Conservation (phyloP, 2,888 invertebrate species). For the Exephanes ischioxanthus region DNA sequence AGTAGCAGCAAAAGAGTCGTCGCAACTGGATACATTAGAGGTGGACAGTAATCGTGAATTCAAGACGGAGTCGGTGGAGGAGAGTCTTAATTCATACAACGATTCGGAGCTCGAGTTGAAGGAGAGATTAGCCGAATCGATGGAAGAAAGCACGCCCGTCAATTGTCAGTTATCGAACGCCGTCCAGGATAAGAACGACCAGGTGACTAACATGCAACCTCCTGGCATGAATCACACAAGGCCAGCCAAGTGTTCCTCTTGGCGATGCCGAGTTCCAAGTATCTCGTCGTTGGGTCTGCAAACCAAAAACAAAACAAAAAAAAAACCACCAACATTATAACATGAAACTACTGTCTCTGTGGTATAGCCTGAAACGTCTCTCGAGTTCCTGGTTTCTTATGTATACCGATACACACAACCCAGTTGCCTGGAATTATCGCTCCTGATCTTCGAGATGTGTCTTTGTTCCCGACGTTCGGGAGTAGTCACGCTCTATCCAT, state of each 20-base stretch:
- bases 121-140: constrained; percentile 78
- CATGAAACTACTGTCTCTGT: constrained; percentile 74
- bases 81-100: constrained; percentile 78
- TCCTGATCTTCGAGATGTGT: constrained; percentile 49
- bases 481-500: constrained; percentile 29
- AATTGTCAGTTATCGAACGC: constrained; percentile 67
- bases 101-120: constrained; percentile 78
- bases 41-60: constrained; percentile 76
- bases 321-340: constrained; percentile 43
- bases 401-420: constrained; percentile 39
- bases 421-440: constrained; percentile 48
- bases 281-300: constrained; percentile 76
- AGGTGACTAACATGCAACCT: constrained; percentile 81
- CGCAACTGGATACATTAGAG: constrained; percentile 69
- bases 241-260: constrained; percentile 72
- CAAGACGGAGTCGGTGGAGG: constrained; percentile 77
- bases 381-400: constrained; percentile 54
- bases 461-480: constrained; percentile 50
- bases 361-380: constrained; percentile 73
- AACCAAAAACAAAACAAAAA: constrained; percentile 54
- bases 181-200: constrained; percentile 77
- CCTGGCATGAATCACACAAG: constrained; percentile 80
- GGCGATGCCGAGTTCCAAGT: constrained; percentile 71
- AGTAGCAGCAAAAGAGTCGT: constrained; percentile 45
- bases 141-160: constrained; percentile 72